Evolutionary conservation across 2,113 vertebrate genomes (phyloP), one percentile per base, ranked within the genome.

Genomic region (Oplegnathus fasciatus): DNA sequence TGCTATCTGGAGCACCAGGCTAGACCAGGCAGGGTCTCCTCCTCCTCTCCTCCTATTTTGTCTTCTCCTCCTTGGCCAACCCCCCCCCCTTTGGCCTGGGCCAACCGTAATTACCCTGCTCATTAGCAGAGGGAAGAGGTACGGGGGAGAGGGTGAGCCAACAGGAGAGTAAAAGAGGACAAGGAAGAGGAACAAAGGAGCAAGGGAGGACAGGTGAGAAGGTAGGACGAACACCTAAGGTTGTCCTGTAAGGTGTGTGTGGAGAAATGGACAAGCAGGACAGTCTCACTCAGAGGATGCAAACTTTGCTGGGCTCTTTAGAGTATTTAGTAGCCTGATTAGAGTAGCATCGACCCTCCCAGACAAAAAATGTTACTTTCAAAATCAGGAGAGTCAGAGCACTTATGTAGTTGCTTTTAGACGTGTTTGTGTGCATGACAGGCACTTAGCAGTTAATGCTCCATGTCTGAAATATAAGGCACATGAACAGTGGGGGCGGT

Each of bases 21-120:
- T 88, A 92, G 89, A 88, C 91, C 37, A 89, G 84, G 87, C 91
- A 88, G 84, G 79, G 69, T 89, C 88, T 92, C 83, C 90, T 82
- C 64, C 73, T 65, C 40, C 60, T 74, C 62, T 82, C 78, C 88
- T 84, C 82, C 87, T 88, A 75, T 86, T 90, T 82, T 87, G 82
- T 87, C 86, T 83, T 82, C 80, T 83, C 86, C 88, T 85, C 87
- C 84, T 60, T 68, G 13, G 18, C 72, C 34, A 32, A 75, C 85
- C 70, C 57, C 85, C 82, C 85, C 88, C 88, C 86, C 85, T 91
- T 93, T 91, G 88, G 92, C 93, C 94, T 77, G 76, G 89, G 83
- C 93, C 90, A 88, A 85, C 85, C 85, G 30, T 95, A 95, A 96
- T 96, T 93, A 95, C 91, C 92, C 93, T 92, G 86, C 94, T 96